Conservation (phyloP, 53 echinoderm and acorn worm genomes). For the Paracentrotus lividus region DNA sequence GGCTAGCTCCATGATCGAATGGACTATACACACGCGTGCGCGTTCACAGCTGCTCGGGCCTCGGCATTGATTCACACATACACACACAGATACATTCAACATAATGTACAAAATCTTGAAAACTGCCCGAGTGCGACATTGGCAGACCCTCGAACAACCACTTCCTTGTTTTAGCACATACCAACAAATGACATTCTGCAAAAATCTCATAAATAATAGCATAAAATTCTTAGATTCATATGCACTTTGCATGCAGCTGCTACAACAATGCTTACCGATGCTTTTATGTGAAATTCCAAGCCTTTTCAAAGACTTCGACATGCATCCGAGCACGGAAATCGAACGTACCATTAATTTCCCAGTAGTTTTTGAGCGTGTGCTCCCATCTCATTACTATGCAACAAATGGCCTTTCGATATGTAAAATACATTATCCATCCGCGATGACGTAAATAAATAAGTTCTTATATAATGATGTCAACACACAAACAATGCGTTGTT, state of each 20-base stretch:
- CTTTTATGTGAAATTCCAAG: constrained; percentile 69
- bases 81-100: constrained; percentile 37
- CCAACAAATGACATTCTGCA: constrained; percentile 50
- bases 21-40: constrained; percentile 52
- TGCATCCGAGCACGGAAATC: constrained; percentile 73
- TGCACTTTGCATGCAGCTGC: constrained; percentile 64
- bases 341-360: constrained; percentile 68
- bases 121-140: constrained; percentile 38
- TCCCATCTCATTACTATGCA: constrained; percentile 69
- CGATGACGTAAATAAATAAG: constrained; percentile 68
- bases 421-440: constrained; percentile 67
- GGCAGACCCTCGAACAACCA: constrained; percentile 62
- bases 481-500: background rate
- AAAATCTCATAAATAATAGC: constrained; percentile 71
- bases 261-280: constrained; percentile 69
- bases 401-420: constrained; percentile 70
- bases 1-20: background rate
- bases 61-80: constrained; percentile 31
- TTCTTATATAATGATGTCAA: background rate
- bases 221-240: constrained; percentile 61
- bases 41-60: constrained; percentile 61
- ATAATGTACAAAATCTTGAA: constrained; percentile 33
- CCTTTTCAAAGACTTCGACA: constrained; percentile 73
- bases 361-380: too few relatives aligned
- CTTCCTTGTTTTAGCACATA: constrained; percentile 70